A percentile compares a stretch with the other conserved stretches of the same genome.
Conservation (phyloP, 2,113 vertebrate species). For the Xenotilapia leptura region DNA sequence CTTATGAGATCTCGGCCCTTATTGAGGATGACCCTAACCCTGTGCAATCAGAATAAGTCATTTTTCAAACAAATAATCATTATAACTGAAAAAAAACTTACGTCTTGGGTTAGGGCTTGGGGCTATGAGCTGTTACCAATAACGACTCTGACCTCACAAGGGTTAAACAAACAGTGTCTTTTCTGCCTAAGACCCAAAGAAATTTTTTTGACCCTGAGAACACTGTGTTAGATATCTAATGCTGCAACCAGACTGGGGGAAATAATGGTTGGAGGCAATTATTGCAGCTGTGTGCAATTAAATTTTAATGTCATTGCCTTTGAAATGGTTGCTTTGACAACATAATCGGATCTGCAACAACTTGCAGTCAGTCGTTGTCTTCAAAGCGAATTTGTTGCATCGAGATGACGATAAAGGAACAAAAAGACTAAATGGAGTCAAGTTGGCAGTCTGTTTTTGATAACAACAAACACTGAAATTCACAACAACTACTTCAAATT, state of each 20-base stretch:
- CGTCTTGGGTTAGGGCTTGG: background rate
- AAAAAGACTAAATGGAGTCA: background rate
- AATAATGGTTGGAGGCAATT: background rate
- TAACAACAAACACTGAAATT: background rate
- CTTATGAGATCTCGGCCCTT: background rate
- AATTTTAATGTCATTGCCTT: background rate
- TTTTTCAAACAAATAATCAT: background rate
- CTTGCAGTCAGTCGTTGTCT: background rate
- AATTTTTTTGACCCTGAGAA: background rate
- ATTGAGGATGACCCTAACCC: background rate
- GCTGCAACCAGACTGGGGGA: background rate
- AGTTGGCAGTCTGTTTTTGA: background rate
- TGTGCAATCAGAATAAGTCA: background rate
- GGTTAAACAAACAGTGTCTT: background rate
- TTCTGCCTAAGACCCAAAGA: background rate
- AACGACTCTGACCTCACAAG: background rate
- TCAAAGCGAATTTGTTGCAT: background rate
- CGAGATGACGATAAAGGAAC: background rate
- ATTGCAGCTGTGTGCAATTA: background rate
- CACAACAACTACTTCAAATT: background rate
- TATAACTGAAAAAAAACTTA: accelerated
- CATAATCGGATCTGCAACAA: background rate
- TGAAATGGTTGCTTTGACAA: background rate
- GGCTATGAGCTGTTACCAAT: background rate
- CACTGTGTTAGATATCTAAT: background rate